phyloP scores from a whole-genome alignment of 2,113 vertebrate species.

The Bubo bubo region DNA sequence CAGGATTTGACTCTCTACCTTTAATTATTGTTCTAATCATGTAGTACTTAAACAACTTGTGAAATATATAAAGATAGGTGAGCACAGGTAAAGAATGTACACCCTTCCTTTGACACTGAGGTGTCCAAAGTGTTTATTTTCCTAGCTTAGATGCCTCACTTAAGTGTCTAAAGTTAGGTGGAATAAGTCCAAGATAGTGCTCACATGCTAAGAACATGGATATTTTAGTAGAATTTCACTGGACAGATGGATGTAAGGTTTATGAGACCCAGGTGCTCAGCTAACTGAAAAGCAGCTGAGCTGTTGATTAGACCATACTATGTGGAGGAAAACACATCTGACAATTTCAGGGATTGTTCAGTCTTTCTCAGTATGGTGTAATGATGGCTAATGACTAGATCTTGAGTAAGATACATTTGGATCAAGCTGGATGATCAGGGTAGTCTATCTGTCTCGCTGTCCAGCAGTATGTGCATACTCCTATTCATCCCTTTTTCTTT shows the following conservation, averaged over 20 bases:
- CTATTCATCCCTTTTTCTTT: neutral
- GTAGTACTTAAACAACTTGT: neutral
- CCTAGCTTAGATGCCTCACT: neutral
- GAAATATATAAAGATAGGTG: neutral
- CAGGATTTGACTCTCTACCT: neutral
- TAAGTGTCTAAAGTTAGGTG: neutral
- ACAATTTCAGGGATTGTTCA: neutral
- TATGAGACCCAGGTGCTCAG: neutral
- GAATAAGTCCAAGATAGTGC: neutral
- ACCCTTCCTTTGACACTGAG: neutral
- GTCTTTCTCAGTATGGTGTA: neutral
- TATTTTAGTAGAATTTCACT: neutral
- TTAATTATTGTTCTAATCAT: neutral
- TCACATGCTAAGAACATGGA: neutral
- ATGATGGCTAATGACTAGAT: neutral
- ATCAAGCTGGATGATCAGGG: accelerated
- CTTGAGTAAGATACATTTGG: neutral
- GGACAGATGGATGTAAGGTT: neutral
- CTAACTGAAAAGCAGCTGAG: neutral
- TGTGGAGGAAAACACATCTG: neutral
- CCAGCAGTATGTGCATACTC: neutral
- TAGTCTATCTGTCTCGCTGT: neutral
- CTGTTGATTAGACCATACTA: neutral
- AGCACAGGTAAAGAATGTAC: neutral
- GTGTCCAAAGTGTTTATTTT: neutral